Evolutionary conservation across 2,797 vertebrate species (phyloP).

Genomic region (Urocyon cinereoargenteus): DNA sequence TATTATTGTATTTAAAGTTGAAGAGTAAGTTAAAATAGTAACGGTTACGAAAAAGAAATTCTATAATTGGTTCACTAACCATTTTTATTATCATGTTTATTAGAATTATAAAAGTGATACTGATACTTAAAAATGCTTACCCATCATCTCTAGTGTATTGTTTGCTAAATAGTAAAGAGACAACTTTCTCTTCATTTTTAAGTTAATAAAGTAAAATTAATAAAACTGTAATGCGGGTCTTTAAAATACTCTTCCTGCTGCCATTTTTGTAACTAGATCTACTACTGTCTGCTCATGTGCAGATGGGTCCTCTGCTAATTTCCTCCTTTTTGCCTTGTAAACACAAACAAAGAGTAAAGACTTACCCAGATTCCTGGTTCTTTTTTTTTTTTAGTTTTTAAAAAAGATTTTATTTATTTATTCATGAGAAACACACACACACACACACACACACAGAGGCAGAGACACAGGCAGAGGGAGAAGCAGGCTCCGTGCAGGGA

Average conservation of each 20-base stretch:
- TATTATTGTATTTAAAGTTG: conserved; percentile 70
- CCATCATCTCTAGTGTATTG: background rate
- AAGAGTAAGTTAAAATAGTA: conserved; percentile 73
- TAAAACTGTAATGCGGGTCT: conserved; percentile 21
- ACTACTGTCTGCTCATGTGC: background rate
- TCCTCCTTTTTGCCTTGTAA: conserved; percentile 10
- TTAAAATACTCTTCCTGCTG: background rate
- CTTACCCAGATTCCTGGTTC: conserved; percentile 3
- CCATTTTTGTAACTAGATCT: background rate
- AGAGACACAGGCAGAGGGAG: too few species aligned
- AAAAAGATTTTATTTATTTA: too few species aligned
- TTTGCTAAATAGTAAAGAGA: background rate
- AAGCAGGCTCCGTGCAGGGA: too few species aligned
- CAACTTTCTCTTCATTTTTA: background rate
- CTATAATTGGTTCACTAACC: conserved; percentile 51
- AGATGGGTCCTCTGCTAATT: background rate
- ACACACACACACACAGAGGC: too few species aligned
- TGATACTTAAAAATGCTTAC: conserved; percentile 59
- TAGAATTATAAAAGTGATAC: conserved; percentile 69
- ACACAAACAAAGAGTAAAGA: conserved; percentile 21
- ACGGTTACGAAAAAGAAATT: conserved; percentile 70
- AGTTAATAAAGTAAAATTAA: conserved; percentile 51
- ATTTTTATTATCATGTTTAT: background rate
- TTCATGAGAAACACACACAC: too few species aligned
- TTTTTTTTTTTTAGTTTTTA: background rate